These are phyloP conservation scores for Perizoma affinitatum DNA, from an alignment of 2,888 invertebrate genomes.

Conservation along the genomic window DNA sequence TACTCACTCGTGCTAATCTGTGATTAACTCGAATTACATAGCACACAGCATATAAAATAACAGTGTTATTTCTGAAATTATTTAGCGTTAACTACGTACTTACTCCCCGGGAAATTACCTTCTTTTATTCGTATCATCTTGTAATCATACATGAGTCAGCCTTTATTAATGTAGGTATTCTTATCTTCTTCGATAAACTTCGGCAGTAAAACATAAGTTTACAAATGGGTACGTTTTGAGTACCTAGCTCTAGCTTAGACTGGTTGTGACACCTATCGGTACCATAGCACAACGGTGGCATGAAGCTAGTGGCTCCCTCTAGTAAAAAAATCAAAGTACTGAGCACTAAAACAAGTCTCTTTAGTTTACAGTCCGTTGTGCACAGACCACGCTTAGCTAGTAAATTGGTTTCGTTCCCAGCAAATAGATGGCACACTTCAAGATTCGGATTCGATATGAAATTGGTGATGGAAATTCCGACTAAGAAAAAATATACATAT, in stretches of 20 bases:
- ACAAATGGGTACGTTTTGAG: no score
- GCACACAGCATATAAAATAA: no score
- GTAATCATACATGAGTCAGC: background rate
- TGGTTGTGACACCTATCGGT: slow-evolving; percentile 20
- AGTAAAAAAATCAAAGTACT: background rate
- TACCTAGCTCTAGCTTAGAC: no score
- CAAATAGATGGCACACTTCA: slow-evolving; percentile 20
- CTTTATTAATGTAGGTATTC: background rate
- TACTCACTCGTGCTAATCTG: no score
- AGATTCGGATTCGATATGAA: no score
- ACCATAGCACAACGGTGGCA: background rate
- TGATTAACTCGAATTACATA: no score
- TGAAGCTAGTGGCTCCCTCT: slow-evolving; percentile 13
- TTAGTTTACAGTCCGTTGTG: background rate
- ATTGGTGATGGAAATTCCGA: no score
- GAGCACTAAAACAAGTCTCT: background rate
- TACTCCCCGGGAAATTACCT: slow-evolving; percentile 1
- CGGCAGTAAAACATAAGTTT: background rate
- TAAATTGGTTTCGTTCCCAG: slow-evolving; percentile 2
- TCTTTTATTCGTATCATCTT: background rate
- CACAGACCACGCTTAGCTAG: background rate
- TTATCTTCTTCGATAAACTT: slow-evolving; percentile 4
- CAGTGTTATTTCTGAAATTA: no score
- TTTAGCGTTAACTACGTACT: no score
- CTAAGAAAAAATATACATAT: no score